Conservation (phyloP, 1,140 invertebrate species). For the Drosophila subpulchrella region DNA sequence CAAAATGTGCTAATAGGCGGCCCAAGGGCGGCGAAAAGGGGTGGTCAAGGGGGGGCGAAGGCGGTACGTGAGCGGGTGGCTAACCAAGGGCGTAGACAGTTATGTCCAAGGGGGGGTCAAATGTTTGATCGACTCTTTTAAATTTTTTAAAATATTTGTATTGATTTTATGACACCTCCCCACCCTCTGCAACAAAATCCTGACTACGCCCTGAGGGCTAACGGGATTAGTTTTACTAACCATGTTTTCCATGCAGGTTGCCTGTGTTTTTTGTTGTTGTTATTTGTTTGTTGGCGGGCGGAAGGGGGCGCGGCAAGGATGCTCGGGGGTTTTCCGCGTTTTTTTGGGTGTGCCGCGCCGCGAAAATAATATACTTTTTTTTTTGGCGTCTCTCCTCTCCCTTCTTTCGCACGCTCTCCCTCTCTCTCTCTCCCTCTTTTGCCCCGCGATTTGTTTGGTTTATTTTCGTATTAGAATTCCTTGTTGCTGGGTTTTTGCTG, state of each 20-base stretch:
- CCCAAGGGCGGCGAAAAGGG: constrained; percentile 21
- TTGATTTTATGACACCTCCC: neutral
- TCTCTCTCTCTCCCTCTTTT: constrained; percentile 36
- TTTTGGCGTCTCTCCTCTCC: constrained; percentile 25
- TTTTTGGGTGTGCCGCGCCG: constrained; percentile 39
- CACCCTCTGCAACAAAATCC: neutral
- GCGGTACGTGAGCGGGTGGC: constrained; percentile 28
- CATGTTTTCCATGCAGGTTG: constrained; percentile 41
- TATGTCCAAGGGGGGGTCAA: neutral
- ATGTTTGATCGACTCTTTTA: too few relatives aligned
- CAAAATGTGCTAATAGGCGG: constrained; percentile 37
- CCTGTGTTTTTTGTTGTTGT: constrained; percentile 2
- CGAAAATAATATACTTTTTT: constrained; percentile 33
- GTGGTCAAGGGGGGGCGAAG: neutral
- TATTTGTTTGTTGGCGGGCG: neutral
- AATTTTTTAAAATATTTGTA: neutral
- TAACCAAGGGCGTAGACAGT: constrained; percentile 10
- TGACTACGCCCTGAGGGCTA: neutral
- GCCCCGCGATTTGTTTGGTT: constrained; percentile 71
- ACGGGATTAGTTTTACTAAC: constrained; percentile 10
- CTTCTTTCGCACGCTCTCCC: constrained; percentile 18
- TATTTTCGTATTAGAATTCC: constrained; percentile 61
- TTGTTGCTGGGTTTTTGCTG: constrained; percentile 43
- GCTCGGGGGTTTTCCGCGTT: constrained; percentile 20
- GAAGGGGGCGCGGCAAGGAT: constrained; percentile 1